Base-by-base conservation (phyloP, 2,888 invertebrate species). In the Alviniconcha strummeri region DNA sequence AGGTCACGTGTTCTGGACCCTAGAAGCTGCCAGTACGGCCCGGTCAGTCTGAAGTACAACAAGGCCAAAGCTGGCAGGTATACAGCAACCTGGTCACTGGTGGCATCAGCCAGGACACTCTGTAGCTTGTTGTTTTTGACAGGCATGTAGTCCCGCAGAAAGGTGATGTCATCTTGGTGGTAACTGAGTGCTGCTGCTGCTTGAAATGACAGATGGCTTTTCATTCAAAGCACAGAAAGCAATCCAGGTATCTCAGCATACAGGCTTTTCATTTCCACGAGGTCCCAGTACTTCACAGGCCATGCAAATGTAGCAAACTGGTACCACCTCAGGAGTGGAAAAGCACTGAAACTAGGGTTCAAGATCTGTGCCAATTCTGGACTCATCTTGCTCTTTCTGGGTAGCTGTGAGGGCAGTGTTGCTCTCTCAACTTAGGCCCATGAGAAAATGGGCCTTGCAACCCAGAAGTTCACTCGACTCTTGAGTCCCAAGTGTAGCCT, bases 241-340 rank as follows among this genome's bases (percentile, higher is more conserved):
- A 11, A 71, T 4, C 81, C 81, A 81, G 11, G 9, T 17, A 19
- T 80, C 72, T 5, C 64, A 6, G 80, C 80, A 83, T 15, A 79
- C 83, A 55, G n/a, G 55, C 56, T 83, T 79, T 19, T 83, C 83
- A 79, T 83, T 79, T 13, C 79, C 83, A 6, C 80, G n/a, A 36
- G 83, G 83, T 57, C 83, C 79, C 11, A 83, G 74, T 5, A 72
- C n/a, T 7, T 83, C 80, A 72, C 56, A 67, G 4, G 83, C 74
- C 36, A 69, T 78, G 15, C 83, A n/a, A n/a, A 83, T 72, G 17
- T 71, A 60, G 4, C 83, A 13, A 17, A 19, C 5, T 56, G 74
- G 52, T 67, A 79, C 83, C 56, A 79, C 17, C 19, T 78, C 83
- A 17, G 71, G n/a, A 54, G 56, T 15, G 36, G 1, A 5, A 17